Evolutionary conservation across 2,888 invertebrate genomes (phyloP).

Genomic region (Rhingia campestris): DNA sequence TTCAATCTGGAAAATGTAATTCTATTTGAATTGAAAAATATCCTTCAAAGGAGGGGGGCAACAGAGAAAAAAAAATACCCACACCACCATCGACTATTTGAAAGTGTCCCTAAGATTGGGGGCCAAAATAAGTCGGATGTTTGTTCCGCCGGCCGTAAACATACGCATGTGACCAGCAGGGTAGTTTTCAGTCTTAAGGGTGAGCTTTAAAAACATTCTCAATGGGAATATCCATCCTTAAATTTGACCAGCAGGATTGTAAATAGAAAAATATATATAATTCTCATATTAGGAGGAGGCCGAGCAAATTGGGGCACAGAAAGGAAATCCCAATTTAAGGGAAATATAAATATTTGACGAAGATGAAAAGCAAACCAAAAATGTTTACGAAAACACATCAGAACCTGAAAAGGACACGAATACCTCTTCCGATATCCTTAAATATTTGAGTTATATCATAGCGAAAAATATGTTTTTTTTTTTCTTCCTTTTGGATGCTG

Average conservation of each 20-base stretch:
- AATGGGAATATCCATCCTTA: conserved; percentile 43
- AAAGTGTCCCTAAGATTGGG: conserved; percentile 25
- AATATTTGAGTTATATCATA: conserved; percentile 68
- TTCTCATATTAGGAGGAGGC: not conserved
- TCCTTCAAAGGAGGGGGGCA: conserved; percentile 26
- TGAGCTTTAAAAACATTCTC: conserved; percentile 31
- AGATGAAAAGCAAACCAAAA: conserved; percentile 24
- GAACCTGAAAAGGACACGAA: conserved; percentile 47
- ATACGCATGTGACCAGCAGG: conserved; percentile 24
- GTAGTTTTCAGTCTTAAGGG: not conserved
- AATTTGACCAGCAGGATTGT: conserved; percentile 52
- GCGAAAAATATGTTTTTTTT: conserved; percentile 36
- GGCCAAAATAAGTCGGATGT: not conserved
- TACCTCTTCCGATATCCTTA: conserved; percentile 50
- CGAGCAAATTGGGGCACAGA: not conserved
- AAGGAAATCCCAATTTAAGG: conserved; percentile 53
- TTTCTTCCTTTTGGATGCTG: not conserved
- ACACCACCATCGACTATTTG: conserved; percentile 7
- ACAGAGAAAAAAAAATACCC: conserved; percentile 21
- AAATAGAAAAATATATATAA: conserved; percentile 30
- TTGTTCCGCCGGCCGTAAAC: no score
- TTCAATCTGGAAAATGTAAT: conserved; percentile 68
- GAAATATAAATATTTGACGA: conserved; percentile 10
- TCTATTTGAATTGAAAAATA: conserved; percentile 66
- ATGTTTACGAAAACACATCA: conserved; percentile 10